Conservation (phyloP, 2,113 vertebrate genomes). For the Mystacornis crossleyi region DNA sequence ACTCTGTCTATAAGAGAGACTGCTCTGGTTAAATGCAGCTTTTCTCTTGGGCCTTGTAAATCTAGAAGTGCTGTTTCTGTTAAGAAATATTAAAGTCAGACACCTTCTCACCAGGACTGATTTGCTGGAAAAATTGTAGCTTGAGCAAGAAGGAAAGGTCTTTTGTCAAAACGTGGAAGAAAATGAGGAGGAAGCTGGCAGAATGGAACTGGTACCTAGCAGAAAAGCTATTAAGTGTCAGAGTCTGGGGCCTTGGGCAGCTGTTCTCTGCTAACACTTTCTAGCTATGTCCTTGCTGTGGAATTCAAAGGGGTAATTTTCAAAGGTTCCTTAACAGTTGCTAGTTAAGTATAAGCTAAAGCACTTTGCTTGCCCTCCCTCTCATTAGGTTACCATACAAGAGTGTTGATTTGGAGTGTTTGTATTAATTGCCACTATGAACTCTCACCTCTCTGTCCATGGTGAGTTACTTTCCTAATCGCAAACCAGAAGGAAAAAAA, state of each 20-base stretch:
- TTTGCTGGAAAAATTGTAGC: conserved; percentile 2
- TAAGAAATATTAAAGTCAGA: conserved; percentile 38
- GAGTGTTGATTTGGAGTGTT: neutral
- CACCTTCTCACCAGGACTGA: neutral
- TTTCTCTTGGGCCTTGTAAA: conserved; percentile 34
- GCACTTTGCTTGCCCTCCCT: neutral
- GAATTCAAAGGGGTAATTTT: neutral
- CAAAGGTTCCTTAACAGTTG: neutral
- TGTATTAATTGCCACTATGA: neutral
- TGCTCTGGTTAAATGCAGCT: neutral
- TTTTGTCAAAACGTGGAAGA: conserved; percentile 3
- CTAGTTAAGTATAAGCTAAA: neutral
- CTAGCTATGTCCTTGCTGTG: neutral
- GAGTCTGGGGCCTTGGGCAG: neutral
- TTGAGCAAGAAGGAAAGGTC: neutral
- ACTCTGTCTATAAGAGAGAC: neutral
- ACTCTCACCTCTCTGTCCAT: neutral
- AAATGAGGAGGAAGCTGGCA: neutral
- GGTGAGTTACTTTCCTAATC: neutral
- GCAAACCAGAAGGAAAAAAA: neutral
- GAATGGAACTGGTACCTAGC: neutral
- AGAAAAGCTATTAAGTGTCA: neutral
- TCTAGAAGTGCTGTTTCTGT: neutral
- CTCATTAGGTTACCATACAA: neutral
- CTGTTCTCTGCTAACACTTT: conserved; percentile 14